Evolutionary conservation across 2,797 vertebrate genomes (phyloP), one percentile per base, ranked within the genome.

Genomic region (Diceros bicornis): DNA sequence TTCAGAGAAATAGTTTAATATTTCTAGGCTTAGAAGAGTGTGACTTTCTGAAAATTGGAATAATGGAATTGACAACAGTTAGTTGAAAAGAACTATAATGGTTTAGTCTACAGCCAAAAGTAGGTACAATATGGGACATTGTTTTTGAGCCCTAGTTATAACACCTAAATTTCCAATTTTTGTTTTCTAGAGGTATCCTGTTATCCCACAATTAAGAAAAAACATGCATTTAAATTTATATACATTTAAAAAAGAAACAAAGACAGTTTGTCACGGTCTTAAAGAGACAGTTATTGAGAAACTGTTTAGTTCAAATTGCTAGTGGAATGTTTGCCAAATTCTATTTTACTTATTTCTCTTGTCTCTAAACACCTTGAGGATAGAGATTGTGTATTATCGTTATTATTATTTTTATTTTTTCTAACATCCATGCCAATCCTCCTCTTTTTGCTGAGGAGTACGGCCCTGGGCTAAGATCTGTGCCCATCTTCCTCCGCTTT

Each of bases 301-400:
- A 79, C 81, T 81, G 69, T 68, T 81, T 77, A 69, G 34, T 91
- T 95, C 4, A 96, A 69, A 74, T 32, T 94, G 21, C 32, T 93
- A 47, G 41, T 91, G 32, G 62, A 97, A 12, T 29, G 74, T 88
- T 97, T 94, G 81, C 62, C 44, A 78, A 85, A 66, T 92, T 95
- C 17, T 37, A 27, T 91, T 82, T 96, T 86, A 81, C 8, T 20
- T 82, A 37, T 23, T 69, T 66, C 32, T 71, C 47, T 90, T 87
- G 25, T 87, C 29, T 78, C 64, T 96, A 50, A 61, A 83, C 37
- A 93, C 20, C 25, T 94, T 66, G 64, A 90, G 59, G 34, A 59
- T 50, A 90, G 50, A 90, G 37, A 62, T 74, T 55, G 10, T 55
- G 1, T 57, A 25, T 90, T 57, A 29, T 89, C 20, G 50, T 79